A percentile compares a stretch with the other conserved stretches of the same genome.
Conservation (phyloP, 2,797 vertebrate genomes). For the Myotis vivesi region DNA sequence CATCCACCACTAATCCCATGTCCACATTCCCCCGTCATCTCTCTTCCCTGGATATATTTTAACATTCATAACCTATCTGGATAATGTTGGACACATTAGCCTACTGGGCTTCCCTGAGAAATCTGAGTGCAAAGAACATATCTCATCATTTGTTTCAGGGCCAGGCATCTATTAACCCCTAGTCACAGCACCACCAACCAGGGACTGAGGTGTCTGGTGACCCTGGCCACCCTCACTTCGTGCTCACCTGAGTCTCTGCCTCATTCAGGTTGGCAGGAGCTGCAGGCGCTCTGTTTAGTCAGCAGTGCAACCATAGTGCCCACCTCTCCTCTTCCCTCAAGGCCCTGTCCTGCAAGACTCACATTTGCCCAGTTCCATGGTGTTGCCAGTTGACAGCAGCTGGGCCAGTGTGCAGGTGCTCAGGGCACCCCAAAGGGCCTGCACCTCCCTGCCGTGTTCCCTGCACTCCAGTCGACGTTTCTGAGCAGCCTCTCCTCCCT, state of each 20-base stretch:
- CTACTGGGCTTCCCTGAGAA: background rate
- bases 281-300: background rate
- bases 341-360: background rate
- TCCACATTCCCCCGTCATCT: accelerated
- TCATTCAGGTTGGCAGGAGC: background rate
- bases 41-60: background rate
- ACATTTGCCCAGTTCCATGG: background rate
- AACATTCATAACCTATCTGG: background rate
- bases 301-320: background rate
- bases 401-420: background rate
- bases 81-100: background rate
- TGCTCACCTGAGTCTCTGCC: background rate
- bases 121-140: background rate
- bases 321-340: background rate
- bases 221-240: background rate
- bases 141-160: background rate
- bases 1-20: background rate
- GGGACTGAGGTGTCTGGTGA: background rate
- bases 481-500: background rate
- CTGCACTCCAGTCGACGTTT: background rate
- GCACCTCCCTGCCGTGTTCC: background rate
- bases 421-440: background rate
- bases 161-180: background rate
- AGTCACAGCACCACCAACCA: background rate
- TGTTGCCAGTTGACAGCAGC: background rate